Conservation (phyloP, 2,888 invertebrate genomes). For the Tortrix viridana region DNA sequence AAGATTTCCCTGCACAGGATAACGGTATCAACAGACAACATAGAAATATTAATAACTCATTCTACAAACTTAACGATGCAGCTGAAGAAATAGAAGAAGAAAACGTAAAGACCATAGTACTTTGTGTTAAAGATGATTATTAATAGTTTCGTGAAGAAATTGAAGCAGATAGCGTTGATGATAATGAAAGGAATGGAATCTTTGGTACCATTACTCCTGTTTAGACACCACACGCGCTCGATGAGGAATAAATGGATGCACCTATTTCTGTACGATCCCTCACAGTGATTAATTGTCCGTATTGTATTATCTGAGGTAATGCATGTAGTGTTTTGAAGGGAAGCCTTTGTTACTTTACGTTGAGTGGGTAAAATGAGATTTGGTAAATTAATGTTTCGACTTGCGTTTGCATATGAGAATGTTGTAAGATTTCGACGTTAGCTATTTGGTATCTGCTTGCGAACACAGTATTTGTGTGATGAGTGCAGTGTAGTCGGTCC, state of each 20-base stretch:
- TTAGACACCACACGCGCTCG: conserved; percentile 38
- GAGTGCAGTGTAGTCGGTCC: no score
- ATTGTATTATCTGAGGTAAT: conserved; percentile 34
- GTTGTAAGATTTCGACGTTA: no score
- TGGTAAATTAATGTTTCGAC: background rate
- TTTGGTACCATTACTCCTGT: conserved; percentile 37
- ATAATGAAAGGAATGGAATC: conserved; percentile 37
- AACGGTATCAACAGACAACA: conserved; percentile 31
- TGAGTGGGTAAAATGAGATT: conserved; percentile 2
- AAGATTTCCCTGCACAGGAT: conserved; percentile 26
- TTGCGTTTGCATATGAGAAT: no score
- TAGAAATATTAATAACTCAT: conserved; percentile 36
- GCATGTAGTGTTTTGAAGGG: conserved; percentile 24
- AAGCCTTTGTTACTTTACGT: conserved; percentile 10
- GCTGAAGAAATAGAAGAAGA: background rate
- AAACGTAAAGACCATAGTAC: background rate
- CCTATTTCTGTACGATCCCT: conserved; percentile 38
- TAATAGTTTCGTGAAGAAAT: background rate
- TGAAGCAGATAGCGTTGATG: conserved; percentile 5
- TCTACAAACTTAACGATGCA: conserved; percentile 19
- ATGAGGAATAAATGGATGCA: conserved; percentile 39
- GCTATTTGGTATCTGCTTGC: no score
- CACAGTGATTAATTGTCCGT: conserved; percentile 39
- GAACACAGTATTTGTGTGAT: no score
- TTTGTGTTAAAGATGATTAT: conserved; percentile 5